Conservation (phyloP, 2,113 vertebrate genomes). For the Rhineura floridana region DNA sequence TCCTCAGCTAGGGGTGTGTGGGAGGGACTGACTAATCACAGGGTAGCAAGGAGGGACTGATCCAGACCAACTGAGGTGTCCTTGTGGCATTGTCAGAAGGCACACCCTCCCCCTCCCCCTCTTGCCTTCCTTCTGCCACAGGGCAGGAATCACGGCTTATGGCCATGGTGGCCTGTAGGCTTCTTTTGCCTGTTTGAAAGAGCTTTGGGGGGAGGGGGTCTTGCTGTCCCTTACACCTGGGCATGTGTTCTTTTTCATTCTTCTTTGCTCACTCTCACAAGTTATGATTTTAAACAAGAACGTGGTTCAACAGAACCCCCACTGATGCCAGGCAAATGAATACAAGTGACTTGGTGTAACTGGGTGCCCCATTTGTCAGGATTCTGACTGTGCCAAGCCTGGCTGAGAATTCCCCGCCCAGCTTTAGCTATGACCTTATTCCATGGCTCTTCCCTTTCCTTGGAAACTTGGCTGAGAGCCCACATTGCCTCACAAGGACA, state of each 20-base stretch:
- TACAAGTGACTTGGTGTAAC: neutral
- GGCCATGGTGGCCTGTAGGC: neutral
- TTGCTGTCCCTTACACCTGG: neutral
- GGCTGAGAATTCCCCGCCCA: neutral
- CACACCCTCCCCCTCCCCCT: too few species aligned
- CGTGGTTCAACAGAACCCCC: too few species aligned
- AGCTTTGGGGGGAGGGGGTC: neutral
- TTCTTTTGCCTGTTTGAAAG: too few species aligned
- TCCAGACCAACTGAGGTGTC: neutral
- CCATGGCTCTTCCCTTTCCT: neutral
- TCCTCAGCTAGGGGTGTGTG: too few species aligned
- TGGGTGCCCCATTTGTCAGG: neutral
- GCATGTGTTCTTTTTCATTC: neutral
- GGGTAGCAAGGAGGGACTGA: neutral
- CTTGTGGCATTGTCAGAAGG: neutral
- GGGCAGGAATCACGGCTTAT: neutral
- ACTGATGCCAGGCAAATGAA: neutral
- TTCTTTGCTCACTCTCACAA: neutral
- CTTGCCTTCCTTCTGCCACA: neutral
- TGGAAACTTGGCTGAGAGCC: neutral
- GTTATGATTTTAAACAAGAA: too few species aligned
- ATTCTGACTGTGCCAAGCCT: neutral
- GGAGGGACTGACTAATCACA: neutral
- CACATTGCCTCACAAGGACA: neutral
- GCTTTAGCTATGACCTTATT: neutral